Percentiles rank a stretch among this genome's conserved stretches.
Evolutionary conservation across 2,113 vertebrate species (phyloP).

Genomic region (Labrus mixtus): DNA sequence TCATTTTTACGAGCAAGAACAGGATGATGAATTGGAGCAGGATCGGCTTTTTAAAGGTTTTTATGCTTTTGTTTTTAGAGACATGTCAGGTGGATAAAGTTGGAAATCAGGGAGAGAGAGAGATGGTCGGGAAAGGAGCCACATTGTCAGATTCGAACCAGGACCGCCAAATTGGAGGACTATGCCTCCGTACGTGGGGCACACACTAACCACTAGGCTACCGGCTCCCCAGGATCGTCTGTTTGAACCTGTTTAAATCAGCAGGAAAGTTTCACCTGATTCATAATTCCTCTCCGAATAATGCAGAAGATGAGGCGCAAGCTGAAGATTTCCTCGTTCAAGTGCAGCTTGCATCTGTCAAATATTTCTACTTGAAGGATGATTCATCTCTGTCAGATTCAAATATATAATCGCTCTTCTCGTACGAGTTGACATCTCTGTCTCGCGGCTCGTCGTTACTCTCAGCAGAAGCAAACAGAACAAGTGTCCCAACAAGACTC

Average conservation of each 20-base stretch:
- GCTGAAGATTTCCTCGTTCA: background rate
- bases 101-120: no score
- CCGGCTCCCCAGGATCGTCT: no score
- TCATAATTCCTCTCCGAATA: slow-evolving; percentile 11
- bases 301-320: background rate
- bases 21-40: slow-evolving; percentile 6
- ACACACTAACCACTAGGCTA: no score
- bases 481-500: slow-evolving; percentile 36
- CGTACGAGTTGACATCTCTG: background rate
- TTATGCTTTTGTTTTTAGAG: no score
- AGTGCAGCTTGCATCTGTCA: background rate
- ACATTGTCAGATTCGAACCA: no score
- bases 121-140: no score
- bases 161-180: no score
- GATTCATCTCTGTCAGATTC: slow-evolving; percentile 23
- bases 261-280: background rate
- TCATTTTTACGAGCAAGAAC: slow-evolving; percentile 23
- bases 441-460: background rate
- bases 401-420: background rate
- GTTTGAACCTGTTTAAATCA: slow-evolving; percentile 4
- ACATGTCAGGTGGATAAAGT: no score
- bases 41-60: background rate
- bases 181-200: no score
- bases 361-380: background rate
- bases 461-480: slow-evolving; percentile 4